Evolutionary conservation across 2,113 vertebrate genomes (phyloP).

Genomic region (Corydoras maculifer): DNA sequence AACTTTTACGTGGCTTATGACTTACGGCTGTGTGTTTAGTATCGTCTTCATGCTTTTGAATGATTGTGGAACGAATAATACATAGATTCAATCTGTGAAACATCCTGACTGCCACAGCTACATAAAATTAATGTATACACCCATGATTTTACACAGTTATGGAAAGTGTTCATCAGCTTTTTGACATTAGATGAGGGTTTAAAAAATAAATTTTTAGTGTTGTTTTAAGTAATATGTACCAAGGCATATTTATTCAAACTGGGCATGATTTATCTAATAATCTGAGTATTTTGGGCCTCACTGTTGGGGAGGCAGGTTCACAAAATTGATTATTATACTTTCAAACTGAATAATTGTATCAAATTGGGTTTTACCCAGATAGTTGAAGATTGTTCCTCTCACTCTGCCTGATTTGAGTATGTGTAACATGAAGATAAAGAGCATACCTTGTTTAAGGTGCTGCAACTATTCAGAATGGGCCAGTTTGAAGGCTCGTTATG

Average conservation of each 20-base stretch:
- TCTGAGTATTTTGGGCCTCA: background rate
- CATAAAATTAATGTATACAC: background rate
- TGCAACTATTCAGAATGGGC: slow-evolving; percentile 29
- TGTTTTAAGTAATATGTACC: slow-evolving; percentile 4
- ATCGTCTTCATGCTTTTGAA: no score
- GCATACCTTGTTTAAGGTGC: slow-evolving; percentile 15
- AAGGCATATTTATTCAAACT: slow-evolving; percentile 6
- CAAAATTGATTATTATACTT: slow-evolving; percentile 3
- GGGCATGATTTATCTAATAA: slow-evolving; percentile 17
- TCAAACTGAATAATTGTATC: slow-evolving; percentile 2
- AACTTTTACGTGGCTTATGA: no score
- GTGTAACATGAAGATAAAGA: background rate
- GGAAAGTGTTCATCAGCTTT: background rate
- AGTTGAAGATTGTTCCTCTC: background rate
- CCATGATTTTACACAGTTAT: background rate
- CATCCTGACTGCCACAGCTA: no score
- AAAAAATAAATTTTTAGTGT: background rate
- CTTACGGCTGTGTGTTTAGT: no score
- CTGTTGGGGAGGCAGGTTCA: background rate
- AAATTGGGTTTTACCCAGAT: background rate
- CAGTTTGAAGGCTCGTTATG: slow-evolving; percentile 36
- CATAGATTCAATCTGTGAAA: no score
- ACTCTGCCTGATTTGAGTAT: background rate
- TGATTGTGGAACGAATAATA: no score
- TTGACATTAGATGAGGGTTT: background rate